A percentile compares a stretch with the other conserved stretches of the same genome.
phyloP scores from a whole-genome alignment of 2,113 vertebrate species.

The Litocranius walleri region DNA sequence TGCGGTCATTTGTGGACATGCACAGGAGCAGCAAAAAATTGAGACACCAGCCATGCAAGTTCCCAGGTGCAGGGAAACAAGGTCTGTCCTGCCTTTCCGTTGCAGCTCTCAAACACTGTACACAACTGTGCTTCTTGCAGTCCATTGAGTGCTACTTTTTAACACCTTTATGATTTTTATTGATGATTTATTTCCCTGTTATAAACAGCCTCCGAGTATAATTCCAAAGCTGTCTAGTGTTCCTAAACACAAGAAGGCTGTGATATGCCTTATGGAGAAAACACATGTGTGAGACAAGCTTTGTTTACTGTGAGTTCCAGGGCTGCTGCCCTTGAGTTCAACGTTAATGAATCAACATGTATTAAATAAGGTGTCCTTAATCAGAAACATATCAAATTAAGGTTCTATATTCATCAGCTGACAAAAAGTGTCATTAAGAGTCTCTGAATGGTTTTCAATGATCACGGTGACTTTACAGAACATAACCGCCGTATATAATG shows the following conservation, averaged over 20 bases:
- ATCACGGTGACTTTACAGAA: background rate
- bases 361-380: slow-evolving; percentile 5
- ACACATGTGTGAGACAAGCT: background rate
- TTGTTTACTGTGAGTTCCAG: background rate
- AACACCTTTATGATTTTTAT: background rate
- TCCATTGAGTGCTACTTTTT: background rate
- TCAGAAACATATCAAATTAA: slow-evolving; percentile 7
- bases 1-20: background rate
- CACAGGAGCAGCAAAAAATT: background rate
- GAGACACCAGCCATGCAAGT: background rate
- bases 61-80: background rate
- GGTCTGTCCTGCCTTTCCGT: background rate
- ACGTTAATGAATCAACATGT: background rate
- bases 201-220: background rate
- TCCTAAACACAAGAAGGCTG: background rate
- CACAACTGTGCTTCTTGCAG: background rate
- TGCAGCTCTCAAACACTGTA: background rate
- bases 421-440: background rate
- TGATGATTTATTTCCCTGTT: slow-evolving; percentile 22
- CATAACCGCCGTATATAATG: background rate
- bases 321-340: background rate
- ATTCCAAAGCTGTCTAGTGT: background rate
- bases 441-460: background rate
- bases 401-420: background rate
- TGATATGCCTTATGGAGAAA: background rate